A percentile compares a stretch with the other conserved stretches of the same genome.
Conservation (phyloP, 2,113 vertebrate genomes). For the Saccopteryx bilineata region DNA sequence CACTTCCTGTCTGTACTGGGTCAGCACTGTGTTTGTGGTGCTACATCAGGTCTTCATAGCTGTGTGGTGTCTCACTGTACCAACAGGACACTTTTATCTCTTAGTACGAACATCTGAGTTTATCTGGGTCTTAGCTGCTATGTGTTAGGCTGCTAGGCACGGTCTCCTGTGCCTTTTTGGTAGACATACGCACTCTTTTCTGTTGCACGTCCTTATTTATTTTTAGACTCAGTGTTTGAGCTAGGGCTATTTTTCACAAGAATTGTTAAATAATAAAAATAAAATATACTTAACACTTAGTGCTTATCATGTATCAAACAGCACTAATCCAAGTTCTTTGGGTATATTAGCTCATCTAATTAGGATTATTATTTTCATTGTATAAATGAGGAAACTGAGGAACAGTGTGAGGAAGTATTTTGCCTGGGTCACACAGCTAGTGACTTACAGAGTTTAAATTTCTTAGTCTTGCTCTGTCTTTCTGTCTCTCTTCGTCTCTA, state of each 20-base stretch:
- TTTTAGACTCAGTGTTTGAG: neutral
- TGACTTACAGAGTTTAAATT: neutral
- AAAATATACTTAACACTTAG: neutral
- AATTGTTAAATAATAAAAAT: neutral
- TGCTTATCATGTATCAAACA: neutral
- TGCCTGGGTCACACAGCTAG: neutral
- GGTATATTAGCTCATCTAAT: neutral
- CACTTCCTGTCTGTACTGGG: neutral
- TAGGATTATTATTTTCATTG: neutral
- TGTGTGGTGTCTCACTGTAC: neutral
- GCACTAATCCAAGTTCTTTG: neutral
- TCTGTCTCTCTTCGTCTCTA: neutral
- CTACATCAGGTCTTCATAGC: neutral
- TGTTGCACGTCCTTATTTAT: neutral
- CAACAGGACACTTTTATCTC: neutral
- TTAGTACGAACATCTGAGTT: neutral
- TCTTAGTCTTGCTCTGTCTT: neutral
- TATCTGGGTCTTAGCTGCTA: neutral
- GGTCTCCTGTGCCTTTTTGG: neutral
- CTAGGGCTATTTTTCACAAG: neutral
- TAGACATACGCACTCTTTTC: neutral
- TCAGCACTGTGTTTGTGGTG: neutral
- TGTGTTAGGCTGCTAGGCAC: neutral
- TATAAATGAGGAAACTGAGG: neutral
- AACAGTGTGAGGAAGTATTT: neutral